Evolutionary conservation across 2,888 invertebrate species (phyloP).

Genomic region (Frankliniella intonsa): DNA sequence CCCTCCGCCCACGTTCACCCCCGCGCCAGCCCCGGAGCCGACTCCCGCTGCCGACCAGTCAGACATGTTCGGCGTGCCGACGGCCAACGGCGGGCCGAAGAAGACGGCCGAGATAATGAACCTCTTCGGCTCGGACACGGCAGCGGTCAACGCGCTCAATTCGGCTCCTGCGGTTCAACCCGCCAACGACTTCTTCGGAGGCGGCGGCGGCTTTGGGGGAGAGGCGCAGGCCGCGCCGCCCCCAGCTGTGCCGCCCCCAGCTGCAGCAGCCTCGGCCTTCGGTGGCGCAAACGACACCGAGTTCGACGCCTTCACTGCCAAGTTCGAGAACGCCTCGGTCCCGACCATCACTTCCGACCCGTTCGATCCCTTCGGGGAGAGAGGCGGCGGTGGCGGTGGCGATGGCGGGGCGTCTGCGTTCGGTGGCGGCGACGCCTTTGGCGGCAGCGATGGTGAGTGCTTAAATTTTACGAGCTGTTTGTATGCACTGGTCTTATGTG

Average conservation of each 20-base stretch:
- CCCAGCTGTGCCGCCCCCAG: constrained; percentile 38
- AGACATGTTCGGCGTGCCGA: constrained; percentile 33
- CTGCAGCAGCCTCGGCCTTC: constrained; percentile 31
- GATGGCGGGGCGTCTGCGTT: constrained; percentile 38
- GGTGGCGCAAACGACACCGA: background rate
- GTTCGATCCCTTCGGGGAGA: constrained; percentile 50
- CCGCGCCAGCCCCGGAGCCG: constrained; percentile 34
- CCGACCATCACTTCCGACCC: constrained; percentile 18
- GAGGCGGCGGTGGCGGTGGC: constrained; percentile 41
- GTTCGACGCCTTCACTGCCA: constrained; percentile 77
- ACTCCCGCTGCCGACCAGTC: constrained; percentile 19
- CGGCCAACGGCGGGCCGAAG: constrained; percentile 34
- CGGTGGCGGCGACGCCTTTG: constrained; percentile 33
- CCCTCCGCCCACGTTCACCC: constrained; percentile 28
- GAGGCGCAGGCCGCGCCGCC: constrained; percentile 38
- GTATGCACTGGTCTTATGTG: background rate
- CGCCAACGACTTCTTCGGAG: constrained; percentile 35
- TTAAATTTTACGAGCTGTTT: background rate
- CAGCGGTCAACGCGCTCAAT: constrained; percentile 27
- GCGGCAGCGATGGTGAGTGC: constrained; percentile 43
- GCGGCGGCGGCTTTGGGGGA: constrained; percentile 27
- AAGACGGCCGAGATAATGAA: constrained; percentile 21
- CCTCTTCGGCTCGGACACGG: constrained; percentile 31
- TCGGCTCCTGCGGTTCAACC: constrained; percentile 32
- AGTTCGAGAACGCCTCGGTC: constrained; percentile 67